Evolutionary conservation across 1,140 invertebrate species (phyloP).

Genomic region (Pseudomyrmex pallidus): DNA sequence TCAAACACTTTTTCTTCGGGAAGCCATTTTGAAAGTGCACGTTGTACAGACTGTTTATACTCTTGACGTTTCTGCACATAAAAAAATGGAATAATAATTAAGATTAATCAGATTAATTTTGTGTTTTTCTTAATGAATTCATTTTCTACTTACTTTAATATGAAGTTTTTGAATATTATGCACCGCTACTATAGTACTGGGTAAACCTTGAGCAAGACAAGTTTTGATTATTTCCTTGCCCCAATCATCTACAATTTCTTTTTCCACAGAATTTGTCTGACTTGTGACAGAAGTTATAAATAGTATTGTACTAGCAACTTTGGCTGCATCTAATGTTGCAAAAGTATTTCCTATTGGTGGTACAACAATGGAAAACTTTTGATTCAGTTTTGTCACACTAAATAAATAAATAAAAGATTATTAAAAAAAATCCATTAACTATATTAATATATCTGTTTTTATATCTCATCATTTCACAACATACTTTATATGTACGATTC

Average conservation of each 20-base stretch:
- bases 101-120: conserved; percentile 29
- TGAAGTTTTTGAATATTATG: conserved; percentile 91
- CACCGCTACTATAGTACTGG: conserved; percentile 91
- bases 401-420: conserved; percentile 71
- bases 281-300: conserved; percentile 89
- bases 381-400: conserved; percentile 93
- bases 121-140: conserved; percentile 17
- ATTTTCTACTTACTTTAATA: conserved; percentile 74
- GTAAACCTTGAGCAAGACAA: conserved; percentile 93
- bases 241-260: conserved; percentile 89
- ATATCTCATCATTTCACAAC: conserved; percentile 6
- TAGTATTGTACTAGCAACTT: conserved; percentile 93
- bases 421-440: conserved; percentile 33
- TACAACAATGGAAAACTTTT: conserved; percentile 92
- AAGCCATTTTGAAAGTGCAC: conserved; percentile 91
- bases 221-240: conserved; percentile 91
- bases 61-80: conserved; percentile 88
- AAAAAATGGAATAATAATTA: conserved; percentile 5
- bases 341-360: conserved; percentile 90
- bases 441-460: not conserved
- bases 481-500: conserved; percentile 91
- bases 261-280: conserved; percentile 80
- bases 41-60: conserved; percentile 91
- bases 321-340: conserved; percentile 92
- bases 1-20: conserved; percentile 93